Conservation (phyloP, 2,888 invertebrate species). For the Lepidocyrtoides sp. region DNA sequence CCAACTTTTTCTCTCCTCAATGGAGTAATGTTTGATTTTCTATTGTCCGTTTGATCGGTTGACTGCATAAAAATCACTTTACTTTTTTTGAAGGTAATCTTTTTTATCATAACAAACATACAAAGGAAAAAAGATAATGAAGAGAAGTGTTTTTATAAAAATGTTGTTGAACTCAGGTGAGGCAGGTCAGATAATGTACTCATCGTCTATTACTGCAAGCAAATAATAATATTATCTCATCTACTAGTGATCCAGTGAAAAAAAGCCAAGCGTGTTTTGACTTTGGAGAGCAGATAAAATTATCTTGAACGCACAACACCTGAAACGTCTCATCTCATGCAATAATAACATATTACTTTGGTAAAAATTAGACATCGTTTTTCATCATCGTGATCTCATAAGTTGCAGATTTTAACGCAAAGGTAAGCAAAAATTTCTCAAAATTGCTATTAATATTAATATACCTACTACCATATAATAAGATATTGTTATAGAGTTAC, state of each 20-base stretch:
- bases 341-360: neutral
- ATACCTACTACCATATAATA: conserved; percentile 11
- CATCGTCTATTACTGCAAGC: neutral
- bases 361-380: neutral
- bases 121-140: neutral
- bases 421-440: conserved; percentile 39
- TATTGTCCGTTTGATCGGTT: neutral
- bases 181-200: conserved; percentile 54
- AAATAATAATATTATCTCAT: neutral
- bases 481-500: conserved; percentile 16
- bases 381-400: conserved; percentile 62
- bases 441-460: conserved; percentile 3
- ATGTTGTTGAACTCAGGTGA: conserved; percentile 73
- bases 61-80: neutral
- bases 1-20: neutral
- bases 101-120: neutral
- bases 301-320: neutral
- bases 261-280: conserved; percentile 7
- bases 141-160: neutral
- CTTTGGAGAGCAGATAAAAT: neutral
- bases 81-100: neutral
- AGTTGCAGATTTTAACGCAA: conserved; percentile 29
- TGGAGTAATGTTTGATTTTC: neutral
- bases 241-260: conserved; percentile 59
- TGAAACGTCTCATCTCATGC: neutral